Evolutionary conservation across 2,113 vertebrate genomes (phyloP), one percentile per base, ranked within the genome.

Genomic region (Hypomesus transpacificus): DNA sequence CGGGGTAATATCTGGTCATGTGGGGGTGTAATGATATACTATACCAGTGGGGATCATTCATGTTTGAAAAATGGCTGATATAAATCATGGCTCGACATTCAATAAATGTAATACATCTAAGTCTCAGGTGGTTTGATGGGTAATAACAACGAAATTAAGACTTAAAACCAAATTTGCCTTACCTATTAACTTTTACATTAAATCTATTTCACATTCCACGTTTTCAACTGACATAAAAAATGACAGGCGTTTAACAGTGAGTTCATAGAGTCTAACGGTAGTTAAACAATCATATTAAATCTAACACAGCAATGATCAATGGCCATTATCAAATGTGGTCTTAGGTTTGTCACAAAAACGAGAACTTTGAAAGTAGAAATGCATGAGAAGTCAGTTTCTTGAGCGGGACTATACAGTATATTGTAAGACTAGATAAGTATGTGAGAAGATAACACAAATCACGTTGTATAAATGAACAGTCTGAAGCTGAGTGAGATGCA

Each of bases 21-120:
- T 76, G 73, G 78, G 61, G 66, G 71, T 62, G 68, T 78, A 83
- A 72, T 80, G 73, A 84, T 85, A 84, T 74, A 70, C 39, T 46
- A 66, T 75, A 77, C 76, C 64, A 31, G 66, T 73, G 54, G 68
- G 79, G 74, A 82, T 83, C 71, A 79, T 64, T 73, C 72, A 2
- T 58, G 65, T 68, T 70, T 67, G 16, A 74, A 83, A 46, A 78
- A 65, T 18, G 51, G 18, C 57, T 74, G 51, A 62, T 75, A 26
- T 72, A 64, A n/a, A 11, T 51, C 85, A 76, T 84, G 77, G 52
- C 60, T 73, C 14, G 8, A 81, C 80, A 69, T 84, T 82, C 69
- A 61, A 82, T 71, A 77, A 53, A 51, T 73, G 80, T 51, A 46
- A 17, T 31, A 46, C 52, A 26, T 59, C 56, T 64, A 16, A 53